Evolutionary conservation across 2,888 invertebrate genomes (phyloP).

Genomic region (Esperia sulphurella): DNA sequence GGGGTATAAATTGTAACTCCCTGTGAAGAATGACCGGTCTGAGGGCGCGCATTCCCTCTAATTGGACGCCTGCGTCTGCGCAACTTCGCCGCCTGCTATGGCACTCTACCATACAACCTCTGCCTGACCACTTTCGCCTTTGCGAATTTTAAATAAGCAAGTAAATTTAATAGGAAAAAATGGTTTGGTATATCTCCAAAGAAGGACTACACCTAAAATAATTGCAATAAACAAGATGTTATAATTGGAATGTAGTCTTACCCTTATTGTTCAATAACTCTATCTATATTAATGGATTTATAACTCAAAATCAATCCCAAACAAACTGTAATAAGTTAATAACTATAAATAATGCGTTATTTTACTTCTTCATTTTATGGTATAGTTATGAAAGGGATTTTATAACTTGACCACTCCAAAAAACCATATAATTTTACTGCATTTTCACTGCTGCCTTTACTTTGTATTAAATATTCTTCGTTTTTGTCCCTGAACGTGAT

Average conservation of each 20-base stretch:
- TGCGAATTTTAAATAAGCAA: background rate
- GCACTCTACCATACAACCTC: slow-evolving; percentile 39
- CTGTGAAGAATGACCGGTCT: slow-evolving; percentile 46
- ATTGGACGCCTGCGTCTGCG: slow-evolving; percentile 58
- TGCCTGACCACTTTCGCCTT: slow-evolving; percentile 63
- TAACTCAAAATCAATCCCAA: slow-evolving; percentile 13
- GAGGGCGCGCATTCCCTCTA: slow-evolving; percentile 69
- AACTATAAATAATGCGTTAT: slow-evolving; percentile 9
- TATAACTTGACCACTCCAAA: background rate
- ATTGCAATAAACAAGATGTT: too few relatives aligned
- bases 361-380: slow-evolving; percentile 2
- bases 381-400: background rate
- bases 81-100: slow-evolving; percentile 55
- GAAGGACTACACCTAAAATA: too few relatives aligned
- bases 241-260: too few relatives aligned
- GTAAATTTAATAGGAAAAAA: too few relatives aligned
- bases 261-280: slow-evolving; percentile 18
- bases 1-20: slow-evolving; percentile 43
- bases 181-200: too few relatives aligned
- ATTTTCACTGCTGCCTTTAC: background rate
- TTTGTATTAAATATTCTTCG: background rate
- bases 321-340: slow-evolving; percentile 10
- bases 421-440: background rate
- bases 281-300: slow-evolving; percentile 10
- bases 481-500: background rate